A percentile compares a stretch with the other conserved stretches of the same genome.
phyloP scores from a whole-genome alignment of 2,797 vertebrate species.

The Phylloscopus collybita region DNA sequence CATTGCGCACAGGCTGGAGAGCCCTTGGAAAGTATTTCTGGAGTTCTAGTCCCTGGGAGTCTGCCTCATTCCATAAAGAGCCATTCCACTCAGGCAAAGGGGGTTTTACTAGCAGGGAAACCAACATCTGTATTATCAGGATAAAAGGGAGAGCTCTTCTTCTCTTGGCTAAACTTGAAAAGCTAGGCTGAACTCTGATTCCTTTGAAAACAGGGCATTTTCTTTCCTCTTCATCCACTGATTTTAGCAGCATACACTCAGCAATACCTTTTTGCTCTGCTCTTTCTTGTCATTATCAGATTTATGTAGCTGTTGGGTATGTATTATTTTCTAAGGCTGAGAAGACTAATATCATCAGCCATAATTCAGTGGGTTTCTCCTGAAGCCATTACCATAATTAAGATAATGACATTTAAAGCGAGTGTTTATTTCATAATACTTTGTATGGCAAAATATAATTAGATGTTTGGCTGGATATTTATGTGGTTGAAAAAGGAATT shows the following conservation, averaged over 20 bases:
- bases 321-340: constrained; percentile 43
- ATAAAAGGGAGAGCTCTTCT: background rate
- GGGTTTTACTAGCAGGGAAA: background rate
- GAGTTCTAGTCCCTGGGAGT: background rate
- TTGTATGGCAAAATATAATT: constrained; percentile 65
- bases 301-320: constrained; percentile 37
- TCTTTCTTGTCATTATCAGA: constrained; percentile 31
- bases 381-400: constrained; percentile 71
- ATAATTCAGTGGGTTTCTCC: constrained; percentile 61
- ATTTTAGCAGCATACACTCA: background rate
- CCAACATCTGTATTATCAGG: background rate
- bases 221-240: background rate
- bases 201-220: background rate
- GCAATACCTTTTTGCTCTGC: background rate
- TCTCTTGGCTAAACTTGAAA: background rate
- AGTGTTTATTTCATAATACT: constrained; percentile 61
- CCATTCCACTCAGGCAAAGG: background rate
- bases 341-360: constrained; percentile 57
- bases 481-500: constrained; percentile 36
- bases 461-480: constrained; percentile 38
- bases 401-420: constrained; percentile 64
- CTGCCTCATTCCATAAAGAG: background rate
- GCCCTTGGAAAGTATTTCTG: background rate
- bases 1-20: background rate
- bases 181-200: background rate